phyloP scores from a whole-genome alignment of 1,140 invertebrate species.

The Brachionus manjavacas region DNA sequence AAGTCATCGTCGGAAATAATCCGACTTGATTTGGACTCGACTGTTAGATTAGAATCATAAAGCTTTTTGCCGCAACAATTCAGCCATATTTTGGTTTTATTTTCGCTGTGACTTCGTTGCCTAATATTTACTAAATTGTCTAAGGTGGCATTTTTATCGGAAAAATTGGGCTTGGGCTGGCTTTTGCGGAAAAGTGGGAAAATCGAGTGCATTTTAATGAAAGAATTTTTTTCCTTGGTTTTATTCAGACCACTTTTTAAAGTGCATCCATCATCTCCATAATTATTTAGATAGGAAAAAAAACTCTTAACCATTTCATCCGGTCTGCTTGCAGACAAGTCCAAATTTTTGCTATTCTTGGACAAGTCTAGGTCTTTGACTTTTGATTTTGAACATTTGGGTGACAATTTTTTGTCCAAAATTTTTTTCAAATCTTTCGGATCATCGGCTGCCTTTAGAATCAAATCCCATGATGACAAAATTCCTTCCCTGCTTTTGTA shows the following conservation, averaged over 20 bases:
- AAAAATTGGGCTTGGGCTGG: not conserved
- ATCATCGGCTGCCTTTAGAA: not conserved
- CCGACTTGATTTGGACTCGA: not conserved
- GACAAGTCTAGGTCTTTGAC: not conserved
- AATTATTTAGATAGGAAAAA: conserved; percentile 37
- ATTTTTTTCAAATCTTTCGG: not conserved
- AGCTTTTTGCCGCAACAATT: not conserved
- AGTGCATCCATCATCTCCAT: conserved; percentile 27
- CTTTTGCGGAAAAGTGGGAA: not conserved
- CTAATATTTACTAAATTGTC: not conserved
- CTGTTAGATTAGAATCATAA: not conserved
- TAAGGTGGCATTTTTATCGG: not conserved
- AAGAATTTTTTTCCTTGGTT: not conserved
- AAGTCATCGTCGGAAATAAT: not conserved
- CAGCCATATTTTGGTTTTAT: not conserved
- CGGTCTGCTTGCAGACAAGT: not conserved
- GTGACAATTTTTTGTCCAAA: not conserved
- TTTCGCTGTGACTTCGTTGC: not conserved
- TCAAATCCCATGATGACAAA: not conserved
- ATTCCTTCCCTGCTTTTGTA: not conserved
- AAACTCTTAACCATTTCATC: conserved; percentile 36
- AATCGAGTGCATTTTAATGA: not conserved
- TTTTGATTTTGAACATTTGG: not conserved
- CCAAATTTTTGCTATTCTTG: not conserved
- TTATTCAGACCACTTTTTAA: not conserved